These are phyloP conservation scores for Cephus spinipes DNA, from an alignment of 2,888 invertebrate species.

Conservation along the genomic window DNA sequence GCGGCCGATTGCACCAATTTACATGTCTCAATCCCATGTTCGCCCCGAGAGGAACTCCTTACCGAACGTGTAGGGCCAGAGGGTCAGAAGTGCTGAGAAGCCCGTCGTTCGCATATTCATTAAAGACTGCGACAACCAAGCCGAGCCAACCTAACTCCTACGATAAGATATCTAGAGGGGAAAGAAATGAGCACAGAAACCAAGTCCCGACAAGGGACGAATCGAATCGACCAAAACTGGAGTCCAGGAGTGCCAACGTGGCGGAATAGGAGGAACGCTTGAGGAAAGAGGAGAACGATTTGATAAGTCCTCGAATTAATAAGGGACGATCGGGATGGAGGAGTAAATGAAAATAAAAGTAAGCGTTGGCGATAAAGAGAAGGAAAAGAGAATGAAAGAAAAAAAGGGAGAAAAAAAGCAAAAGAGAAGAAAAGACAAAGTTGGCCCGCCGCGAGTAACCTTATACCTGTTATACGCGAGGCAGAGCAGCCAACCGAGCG, in stretches of 20 bases:
- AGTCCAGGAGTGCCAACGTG: not conserved
- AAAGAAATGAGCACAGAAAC: conserved; percentile 11
- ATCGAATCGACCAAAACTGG: not conserved
- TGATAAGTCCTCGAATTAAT: conserved; percentile 51
- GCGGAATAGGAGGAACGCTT: not conserved
- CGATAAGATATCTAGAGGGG: conserved; percentile 24
- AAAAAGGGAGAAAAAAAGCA: conserved; percentile 21
- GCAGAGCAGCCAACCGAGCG: conserved; percentile 54
- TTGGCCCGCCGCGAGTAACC: conserved; percentile 51
- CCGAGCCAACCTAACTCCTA: conserved; percentile 16
- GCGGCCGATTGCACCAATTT: conserved; percentile 62
- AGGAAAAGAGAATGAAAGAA: conserved; percentile 29
- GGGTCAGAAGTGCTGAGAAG: conserved; percentile 15
- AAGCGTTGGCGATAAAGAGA: conserved; percentile 8
- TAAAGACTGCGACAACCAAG: conserved; percentile 35
- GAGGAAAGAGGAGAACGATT: conserved; percentile 38
- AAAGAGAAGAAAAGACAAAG: conserved; percentile 19
- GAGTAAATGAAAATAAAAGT: not conserved
- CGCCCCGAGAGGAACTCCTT: conserved; percentile 25
- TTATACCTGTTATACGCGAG: conserved; percentile 52
- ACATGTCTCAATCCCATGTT: conserved; percentile 65
- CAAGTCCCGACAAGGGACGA: not conserved
- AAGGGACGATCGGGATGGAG: conserved; percentile 21
- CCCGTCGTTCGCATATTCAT: conserved; percentile 51
- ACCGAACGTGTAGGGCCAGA: conserved; percentile 24